These are phyloP conservation scores for Xestia c-nigrum DNA, from an alignment of 2,888 invertebrate species.

Conservation along the genomic window DNA sequence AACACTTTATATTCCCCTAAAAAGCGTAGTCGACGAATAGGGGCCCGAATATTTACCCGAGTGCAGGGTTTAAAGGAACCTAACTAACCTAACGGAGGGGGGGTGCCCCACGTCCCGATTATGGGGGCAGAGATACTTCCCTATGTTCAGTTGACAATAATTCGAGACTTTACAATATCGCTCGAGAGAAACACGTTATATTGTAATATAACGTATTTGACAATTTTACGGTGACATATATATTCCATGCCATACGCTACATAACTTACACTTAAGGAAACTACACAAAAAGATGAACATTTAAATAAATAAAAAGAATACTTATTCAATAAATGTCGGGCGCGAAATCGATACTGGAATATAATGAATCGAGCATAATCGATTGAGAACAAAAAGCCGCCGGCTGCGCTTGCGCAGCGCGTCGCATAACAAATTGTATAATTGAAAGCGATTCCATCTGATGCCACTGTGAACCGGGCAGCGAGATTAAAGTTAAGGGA, in stretches of 20 bases:
- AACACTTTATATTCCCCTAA: too few species aligned
- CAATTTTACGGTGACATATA: too few species aligned
- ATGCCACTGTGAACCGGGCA: constrained; percentile 28
- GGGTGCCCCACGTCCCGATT: too few species aligned
- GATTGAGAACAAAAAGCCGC: constrained; percentile 62
- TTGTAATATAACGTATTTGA: too few species aligned
- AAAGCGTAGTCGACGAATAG: too few species aligned
- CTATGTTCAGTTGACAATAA: too few species aligned
- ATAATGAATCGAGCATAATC: constrained; percentile 66
- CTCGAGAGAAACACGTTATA: too few species aligned
- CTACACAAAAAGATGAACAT: constrained; percentile 28
- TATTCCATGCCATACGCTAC: neutral
- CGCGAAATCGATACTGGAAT: constrained; percentile 66
- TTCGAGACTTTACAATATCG: too few species aligned
- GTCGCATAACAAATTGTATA: constrained; percentile 69
- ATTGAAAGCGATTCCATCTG: constrained; percentile 61
- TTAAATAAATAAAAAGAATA: constrained; percentile 46
- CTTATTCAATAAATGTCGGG: constrained; percentile 62
- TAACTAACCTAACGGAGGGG: too few species aligned
- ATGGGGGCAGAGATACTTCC: too few species aligned
- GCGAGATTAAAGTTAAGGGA: constrained; percentile 16
- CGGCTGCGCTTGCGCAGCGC: constrained; percentile 48
- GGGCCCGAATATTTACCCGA: too few species aligned
- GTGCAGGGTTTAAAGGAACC: too few species aligned
- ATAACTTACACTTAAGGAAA: constrained; percentile 4